Percentiles rank a stretch among this genome's conserved stretches.
These are phyloP conservation scores for Phrynosoma platyrhinos DNA, from an alignment of 2,113 vertebrate genomes.

Conservation along the genomic window DNA sequence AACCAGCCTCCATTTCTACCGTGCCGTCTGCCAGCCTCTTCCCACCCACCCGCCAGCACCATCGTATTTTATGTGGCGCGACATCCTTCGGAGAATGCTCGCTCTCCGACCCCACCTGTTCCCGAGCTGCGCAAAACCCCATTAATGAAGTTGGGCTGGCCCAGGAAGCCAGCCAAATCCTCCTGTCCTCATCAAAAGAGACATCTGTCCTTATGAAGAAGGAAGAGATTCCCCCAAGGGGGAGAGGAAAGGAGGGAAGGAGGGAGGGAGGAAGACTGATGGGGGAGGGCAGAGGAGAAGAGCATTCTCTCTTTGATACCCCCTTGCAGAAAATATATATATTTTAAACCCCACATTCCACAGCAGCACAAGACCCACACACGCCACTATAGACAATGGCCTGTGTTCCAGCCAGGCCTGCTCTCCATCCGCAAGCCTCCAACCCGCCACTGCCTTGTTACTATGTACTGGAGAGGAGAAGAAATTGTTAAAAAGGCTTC, in stretches of 20 bases:
- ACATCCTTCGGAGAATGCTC: conserved; percentile 41
- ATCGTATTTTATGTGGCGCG: conserved; percentile 42
- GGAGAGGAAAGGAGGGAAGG: conserved; percentile 11
- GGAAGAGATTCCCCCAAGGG: conserved; percentile 44
- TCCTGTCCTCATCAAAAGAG: conserved; percentile 72
- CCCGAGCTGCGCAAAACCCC: conserved; percentile 50
- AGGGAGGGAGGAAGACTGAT: conserved; percentile 12
- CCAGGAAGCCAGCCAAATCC: conserved; percentile 69
- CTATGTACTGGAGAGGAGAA: conserved; percentile 2
- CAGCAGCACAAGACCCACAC: conserved; percentile 24
- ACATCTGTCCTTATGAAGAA: conserved; percentile 71
- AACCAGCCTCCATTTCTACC: neutral
- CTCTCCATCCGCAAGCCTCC: neutral
- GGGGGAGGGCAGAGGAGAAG: neutral
- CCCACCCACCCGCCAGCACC: conserved; percentile 16
- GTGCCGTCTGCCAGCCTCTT: conserved; percentile 16
- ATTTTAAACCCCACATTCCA: conserved; percentile 58
- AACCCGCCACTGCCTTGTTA: conserved; percentile 21
- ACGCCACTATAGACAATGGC: neutral
- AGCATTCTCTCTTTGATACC: conserved; percentile 22
- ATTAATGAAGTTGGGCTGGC: conserved; percentile 66
- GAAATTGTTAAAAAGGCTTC: conserved; percentile 30
- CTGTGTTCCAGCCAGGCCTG: neutral
- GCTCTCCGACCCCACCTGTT: conserved; percentile 67
- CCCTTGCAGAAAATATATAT: neutral